Evolutionary conservation across 2,113 vertebrate species (phyloP), one percentile per base, ranked within the genome.

Genomic region (Neogobius melanostomus): DNA sequence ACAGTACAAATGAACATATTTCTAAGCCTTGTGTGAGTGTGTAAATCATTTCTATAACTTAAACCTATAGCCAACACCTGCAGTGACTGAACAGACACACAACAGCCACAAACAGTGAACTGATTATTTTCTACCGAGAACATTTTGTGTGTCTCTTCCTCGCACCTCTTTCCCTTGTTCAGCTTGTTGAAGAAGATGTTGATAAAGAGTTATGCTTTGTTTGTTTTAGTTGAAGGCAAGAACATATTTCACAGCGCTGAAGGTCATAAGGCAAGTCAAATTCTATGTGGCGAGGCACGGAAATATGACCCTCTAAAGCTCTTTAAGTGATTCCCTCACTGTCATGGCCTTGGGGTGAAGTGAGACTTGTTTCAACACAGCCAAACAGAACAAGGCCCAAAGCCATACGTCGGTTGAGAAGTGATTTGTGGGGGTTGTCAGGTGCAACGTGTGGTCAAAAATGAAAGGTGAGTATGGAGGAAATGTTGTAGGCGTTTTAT

Each of bases 151-250:
- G 68, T 75, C 61, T 52, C 71, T 68, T 21, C 42, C 16, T 45
- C 5, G 42, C 21, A 68, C 57, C 57, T 47, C 1, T 11, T 68
- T 56, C n/a, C 67, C 81, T 82, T 72, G 71, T 74, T 70, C 76
- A n/a, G 43, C 72, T 59, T 82, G 84, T 81, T 81, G 74, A 71
- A 68, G 75, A 87, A 76, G 74, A 85, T 85, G 84, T 68, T 83
- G 85, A 92, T 89, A 76, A 88, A 91, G 90, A 92, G 84, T 84
- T 89, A 92, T 91, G 90, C 72, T 82, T 72, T 92, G 90, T 93
- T 93, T 92, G 91, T 90, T 92, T 92, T 90, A 82, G 83, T 92
- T 90, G 47, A 82, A 81, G 86, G 83, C 69, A 21, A 82, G 89
- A 88, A 88, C 87, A 90, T 91, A 91, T 90, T 91, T 91, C 87